These are phyloP conservation scores for Horisme vitalbata DNA, from an alignment of 2,888 invertebrate species.

Conservation along the genomic window DNA sequence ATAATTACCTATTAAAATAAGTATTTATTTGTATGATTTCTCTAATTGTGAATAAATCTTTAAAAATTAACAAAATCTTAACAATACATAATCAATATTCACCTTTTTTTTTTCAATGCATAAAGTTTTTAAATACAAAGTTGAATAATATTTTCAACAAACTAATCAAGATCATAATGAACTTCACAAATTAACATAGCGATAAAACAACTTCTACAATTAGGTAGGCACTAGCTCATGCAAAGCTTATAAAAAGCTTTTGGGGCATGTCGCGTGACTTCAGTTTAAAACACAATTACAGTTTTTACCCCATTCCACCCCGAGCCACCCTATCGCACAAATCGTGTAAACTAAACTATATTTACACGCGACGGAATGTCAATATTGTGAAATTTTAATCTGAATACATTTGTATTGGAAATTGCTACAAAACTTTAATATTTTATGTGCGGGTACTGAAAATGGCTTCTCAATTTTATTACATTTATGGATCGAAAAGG, in stretches of 20 bases:
- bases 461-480: neutral
- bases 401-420: constrained; percentile 11
- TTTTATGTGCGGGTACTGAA: constrained; percentile 1
- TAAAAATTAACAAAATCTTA: no score
- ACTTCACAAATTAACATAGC: neutral
- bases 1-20: no score
- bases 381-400: constrained; percentile 14
- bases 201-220: constrained; percentile 3
- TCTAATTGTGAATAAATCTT: no score
- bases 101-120: no score
- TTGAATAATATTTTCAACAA: no score
- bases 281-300: constrained; percentile 15
- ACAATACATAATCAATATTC: no score
- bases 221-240: no score
- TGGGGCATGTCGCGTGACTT: constrained; percentile 22
- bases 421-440: constrained; percentile 10
- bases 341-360: constrained; percentile 14
- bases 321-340: constrained; percentile 5
- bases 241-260: constrained; percentile 10
- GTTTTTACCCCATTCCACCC: constrained; percentile 2
- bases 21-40: no score
- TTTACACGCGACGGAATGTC: constrained; percentile 11
- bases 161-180: neutral
- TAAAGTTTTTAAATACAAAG: no score
- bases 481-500: neutral